Percentiles rank a stretch among this genome's conserved stretches.
phyloP scores from a whole-genome alignment of 1,140 invertebrate genomes.

The Microvelia longipes region DNA sequence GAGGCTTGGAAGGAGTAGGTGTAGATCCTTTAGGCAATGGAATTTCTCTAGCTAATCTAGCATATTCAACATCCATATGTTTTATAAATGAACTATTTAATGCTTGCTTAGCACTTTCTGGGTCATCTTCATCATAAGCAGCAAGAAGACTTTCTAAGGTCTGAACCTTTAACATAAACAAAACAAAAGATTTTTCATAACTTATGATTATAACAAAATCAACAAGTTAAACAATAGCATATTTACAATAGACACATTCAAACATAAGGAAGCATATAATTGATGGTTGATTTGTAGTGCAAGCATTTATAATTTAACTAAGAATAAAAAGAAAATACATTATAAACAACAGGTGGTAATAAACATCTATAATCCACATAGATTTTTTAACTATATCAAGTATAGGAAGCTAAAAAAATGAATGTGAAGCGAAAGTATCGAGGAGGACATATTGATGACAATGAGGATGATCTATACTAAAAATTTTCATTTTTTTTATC shows the following conservation, averaged over 20 bases:
- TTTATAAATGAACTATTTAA: constrained; percentile 76
- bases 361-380: too few species aligned
- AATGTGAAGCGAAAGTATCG: too few species aligned
- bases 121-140: constrained; percentile 81
- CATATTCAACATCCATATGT: constrained; percentile 89
- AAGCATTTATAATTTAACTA: too few species aligned
- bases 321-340: too few species aligned
- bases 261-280: too few species aligned
- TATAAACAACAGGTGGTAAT: too few species aligned
- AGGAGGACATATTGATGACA: not conserved
- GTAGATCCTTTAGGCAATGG: constrained; percentile 48
- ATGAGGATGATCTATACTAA: not conserved
- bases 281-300: too few species aligned
- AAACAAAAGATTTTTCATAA: not conserved
- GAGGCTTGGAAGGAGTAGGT: constrained; percentile 36
- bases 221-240: too few species aligned
- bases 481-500: too few species aligned
- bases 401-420: too few species aligned
- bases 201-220: not conserved
- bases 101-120: constrained; percentile 54
- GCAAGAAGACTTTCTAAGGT: constrained; percentile 67
- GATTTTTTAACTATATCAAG: too few species aligned
- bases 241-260: too few species aligned
- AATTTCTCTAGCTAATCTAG: constrained; percentile 61
- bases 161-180: constrained; percentile 39